Evolutionary conservation across 2,797 vertebrate species (phyloP).

Genomic region (Decapterus maruadsi): DNA sequence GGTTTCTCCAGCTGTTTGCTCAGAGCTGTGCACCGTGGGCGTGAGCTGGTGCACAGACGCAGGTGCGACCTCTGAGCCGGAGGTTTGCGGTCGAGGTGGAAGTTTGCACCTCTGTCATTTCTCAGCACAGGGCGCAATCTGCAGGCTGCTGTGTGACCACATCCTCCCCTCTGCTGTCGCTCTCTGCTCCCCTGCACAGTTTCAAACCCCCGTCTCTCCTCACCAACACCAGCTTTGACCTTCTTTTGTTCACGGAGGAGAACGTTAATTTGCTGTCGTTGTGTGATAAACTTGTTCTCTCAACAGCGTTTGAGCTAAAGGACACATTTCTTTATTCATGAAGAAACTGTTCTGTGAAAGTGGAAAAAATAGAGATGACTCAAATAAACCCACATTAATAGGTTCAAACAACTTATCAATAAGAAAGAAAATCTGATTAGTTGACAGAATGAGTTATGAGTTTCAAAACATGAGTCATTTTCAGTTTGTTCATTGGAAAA

Average conservation of each 20-base stretch:
- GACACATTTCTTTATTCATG: neutral
- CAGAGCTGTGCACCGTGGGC: conserved; percentile 10
- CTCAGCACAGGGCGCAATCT: conserved; percentile 29
- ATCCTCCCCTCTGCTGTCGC: conserved; percentile 63
- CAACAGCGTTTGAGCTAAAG: neutral
- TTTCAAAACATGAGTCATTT: conserved; percentile 11
- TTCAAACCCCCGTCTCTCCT: conserved; percentile 21
- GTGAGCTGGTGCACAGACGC: conserved; percentile 33
- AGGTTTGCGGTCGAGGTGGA: conserved; percentile 58
- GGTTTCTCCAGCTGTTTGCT: conserved; percentile 43
- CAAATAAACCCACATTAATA: neutral
- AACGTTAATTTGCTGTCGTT: conserved; percentile 53
- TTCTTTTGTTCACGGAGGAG: conserved; percentile 25
- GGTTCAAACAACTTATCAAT: neutral
- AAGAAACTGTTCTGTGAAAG: neutral
- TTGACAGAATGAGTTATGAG: neutral
- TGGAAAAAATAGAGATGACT: neutral
- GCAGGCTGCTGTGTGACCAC: conserved; percentile 70
- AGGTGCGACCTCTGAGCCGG: conserved; percentile 54
- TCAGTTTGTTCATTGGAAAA: conserved; percentile 15
- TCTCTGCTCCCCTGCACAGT: conserved; percentile 40
- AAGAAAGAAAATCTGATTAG: neutral
- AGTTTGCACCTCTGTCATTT: conserved; percentile 39
- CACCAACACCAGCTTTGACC: conserved; percentile 42
- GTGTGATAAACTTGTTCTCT: neutral